Conservation (phyloP, 2,113 vertebrate genomes). For the Syngnathoides biaculeatus region DNA sequence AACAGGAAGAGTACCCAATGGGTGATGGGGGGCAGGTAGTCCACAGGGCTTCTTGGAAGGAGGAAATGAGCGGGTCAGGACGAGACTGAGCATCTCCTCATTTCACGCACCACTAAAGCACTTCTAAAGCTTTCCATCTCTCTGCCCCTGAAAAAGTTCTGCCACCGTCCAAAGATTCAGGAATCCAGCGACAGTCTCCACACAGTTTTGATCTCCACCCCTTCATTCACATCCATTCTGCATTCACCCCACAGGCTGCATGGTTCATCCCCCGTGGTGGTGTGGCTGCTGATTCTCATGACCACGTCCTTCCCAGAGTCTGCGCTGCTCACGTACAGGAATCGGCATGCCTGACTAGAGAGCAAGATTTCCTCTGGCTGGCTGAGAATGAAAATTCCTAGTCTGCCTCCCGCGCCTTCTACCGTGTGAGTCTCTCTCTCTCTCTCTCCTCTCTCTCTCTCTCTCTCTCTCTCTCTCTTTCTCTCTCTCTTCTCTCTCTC, state of each 20-base stretch:
- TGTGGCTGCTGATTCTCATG: conserved; percentile 39
- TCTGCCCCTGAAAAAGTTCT: conserved; percentile 51
- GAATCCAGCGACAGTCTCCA: conserved; percentile 29
- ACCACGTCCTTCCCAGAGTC: conserved; percentile 34
- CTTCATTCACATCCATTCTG: conserved; percentile 28
- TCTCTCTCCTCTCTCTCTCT: conserved; percentile 22
- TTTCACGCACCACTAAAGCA: conserved; percentile 20
- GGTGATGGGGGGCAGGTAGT: conserved; percentile 31
- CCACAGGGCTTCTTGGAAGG: conserved; percentile 32
- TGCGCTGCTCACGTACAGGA: conserved; percentile 37
- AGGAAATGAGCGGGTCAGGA: conserved; percentile 29
- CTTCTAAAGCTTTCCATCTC: conserved; percentile 36
- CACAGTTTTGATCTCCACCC: conserved; percentile 16
- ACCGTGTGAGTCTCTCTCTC: conserved; percentile 52
- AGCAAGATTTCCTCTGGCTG: conserved; percentile 51
- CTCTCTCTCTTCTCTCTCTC: conserved; percentile 18
- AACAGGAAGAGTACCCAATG: conserved; percentile 27
- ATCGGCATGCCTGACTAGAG: conserved; percentile 32
- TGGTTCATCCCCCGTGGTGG: conserved; percentile 42
- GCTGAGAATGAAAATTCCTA: conserved; percentile 61
- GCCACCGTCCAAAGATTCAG: conserved; percentile 31
- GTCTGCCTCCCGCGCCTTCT: conserved; percentile 65
- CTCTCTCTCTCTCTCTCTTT: conserved; percentile 23
- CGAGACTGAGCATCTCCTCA: conserved; percentile 19
- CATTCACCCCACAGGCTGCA: conserved; percentile 40